Percentiles rank a stretch among this genome's conserved stretches.
These are phyloP conservation scores for Ricordea florida DNA, from an alignment of 92 coral and sea anemone species.

Conservation along the genomic window DNA sequence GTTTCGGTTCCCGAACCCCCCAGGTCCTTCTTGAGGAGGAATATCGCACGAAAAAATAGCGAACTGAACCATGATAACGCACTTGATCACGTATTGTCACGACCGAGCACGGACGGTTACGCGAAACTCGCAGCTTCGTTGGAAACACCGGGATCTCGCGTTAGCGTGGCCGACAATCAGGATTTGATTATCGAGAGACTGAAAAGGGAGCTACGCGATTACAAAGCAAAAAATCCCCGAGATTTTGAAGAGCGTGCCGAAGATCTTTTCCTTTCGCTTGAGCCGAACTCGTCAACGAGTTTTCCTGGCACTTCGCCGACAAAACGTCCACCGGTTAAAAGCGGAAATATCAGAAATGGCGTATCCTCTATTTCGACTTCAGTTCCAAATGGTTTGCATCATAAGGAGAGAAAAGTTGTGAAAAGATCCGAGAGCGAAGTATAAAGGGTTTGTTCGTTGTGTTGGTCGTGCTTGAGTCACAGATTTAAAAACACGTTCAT, in stretches of 20 bases:
- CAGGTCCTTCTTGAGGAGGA: constrained; percentile 9
- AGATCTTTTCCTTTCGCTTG: background rate
- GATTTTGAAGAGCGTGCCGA: constrained; percentile 20
- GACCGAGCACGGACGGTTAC: constrained; percentile 1
- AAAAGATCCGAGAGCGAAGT: constrained; percentile 39
- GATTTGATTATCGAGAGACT: constrained; percentile 64
- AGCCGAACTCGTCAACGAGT: background rate
- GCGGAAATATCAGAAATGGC: background rate
- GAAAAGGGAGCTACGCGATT: constrained; percentile 57
- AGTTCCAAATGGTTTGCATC: background rate
- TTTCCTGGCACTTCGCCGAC: background rate
- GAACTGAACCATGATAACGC: background rate
- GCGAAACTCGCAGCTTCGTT: constrained; percentile 20
- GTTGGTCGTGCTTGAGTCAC: too few species aligned
- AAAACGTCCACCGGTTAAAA: background rate
- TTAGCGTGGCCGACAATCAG: constrained; percentile 59
- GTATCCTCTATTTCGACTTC: background rate
- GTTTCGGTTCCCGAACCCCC: constrained; percentile 33
- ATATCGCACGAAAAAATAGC: background rate
- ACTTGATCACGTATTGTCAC: constrained; percentile 1
- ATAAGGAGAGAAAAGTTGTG: background rate
- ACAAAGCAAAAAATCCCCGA: constrained; percentile 25
- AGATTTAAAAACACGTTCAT: too few species aligned
- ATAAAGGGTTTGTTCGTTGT: background rate
- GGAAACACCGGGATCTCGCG: constrained; percentile 50